Evolutionary conservation across 2,113 vertebrate species (phyloP), one percentile per base, ranked within the genome.

Genomic region (Brachypodius melanocephalos): DNA sequence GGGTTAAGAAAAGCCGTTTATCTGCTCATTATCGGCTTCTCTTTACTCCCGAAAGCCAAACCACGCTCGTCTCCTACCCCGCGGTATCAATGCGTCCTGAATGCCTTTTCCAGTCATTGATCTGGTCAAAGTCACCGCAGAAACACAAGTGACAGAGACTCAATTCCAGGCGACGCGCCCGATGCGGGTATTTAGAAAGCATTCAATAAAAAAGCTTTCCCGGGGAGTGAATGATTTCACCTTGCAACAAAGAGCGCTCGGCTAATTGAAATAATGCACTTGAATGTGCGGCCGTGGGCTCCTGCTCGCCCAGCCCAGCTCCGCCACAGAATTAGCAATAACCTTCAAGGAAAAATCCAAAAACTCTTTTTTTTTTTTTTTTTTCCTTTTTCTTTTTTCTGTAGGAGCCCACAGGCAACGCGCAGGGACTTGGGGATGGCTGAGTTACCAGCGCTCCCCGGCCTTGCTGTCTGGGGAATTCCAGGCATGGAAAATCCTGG

Each of bases 41-140:
- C 66, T 17, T 55, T 4, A 28, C 73, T 38, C 34, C 45, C 0
- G 28, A 90, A 83, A 29, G 31, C 86, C 95, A 40, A 89, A 79
- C 1, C 63, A 51, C 16, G 61, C 87, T 93, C 8, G 61, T 4
- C 90, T 78, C 9, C 88, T 22, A 19, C 24, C 91, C 91, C 83
- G 61, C 81, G 20, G 42, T 59, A 88, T 86, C 90, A 46, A 81
- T 76, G 94, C 59, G 90, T 88, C 96, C 95, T 92, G 74, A 74
- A 83, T 31, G 96, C 92, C 95, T 96, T 95, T 95, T 55, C 89
- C 94, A 92, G 95, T 63, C 96, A 97, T 96, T 91, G 96, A 97
- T 94, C 94, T 26, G 94, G 8, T 96, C 93, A 96, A 95, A 96
- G 96, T 95, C 96, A 96, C 91, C 61, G 91, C 91, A 46, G 96